Evolutionary conservation across 2,888 invertebrate genomes (phyloP).

Genomic region (Dendrolimus houi): DNA sequence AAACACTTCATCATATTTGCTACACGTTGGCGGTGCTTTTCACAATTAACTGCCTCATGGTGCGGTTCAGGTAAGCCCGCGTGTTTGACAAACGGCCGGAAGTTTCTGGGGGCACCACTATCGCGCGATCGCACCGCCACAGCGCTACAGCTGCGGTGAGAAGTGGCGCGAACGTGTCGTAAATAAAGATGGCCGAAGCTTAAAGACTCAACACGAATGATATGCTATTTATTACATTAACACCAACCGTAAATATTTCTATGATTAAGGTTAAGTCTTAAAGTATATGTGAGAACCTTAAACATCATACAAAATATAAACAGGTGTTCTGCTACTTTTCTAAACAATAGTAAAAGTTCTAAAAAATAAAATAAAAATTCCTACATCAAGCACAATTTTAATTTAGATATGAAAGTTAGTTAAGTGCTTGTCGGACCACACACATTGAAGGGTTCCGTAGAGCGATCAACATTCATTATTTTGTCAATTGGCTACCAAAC

Average conservation of each 20-base stretch:
- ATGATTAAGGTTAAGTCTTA: neutral
- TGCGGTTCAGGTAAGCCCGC: conserved; percentile 15
- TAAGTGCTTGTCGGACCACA: too few species aligned
- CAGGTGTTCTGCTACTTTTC: too few species aligned
- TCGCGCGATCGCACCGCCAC: conserved; percentile 38
- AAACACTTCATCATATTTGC: conserved; percentile 61
- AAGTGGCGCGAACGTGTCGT: conserved; percentile 56
- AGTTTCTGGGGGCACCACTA: conserved; percentile 44
- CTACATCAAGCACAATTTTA: too few species aligned
- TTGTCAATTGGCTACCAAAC: too few species aligned
- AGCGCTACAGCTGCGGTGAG: conserved; percentile 28
- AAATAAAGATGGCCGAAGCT: conserved; percentile 57
- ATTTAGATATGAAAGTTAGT: too few species aligned
- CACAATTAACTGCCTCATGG: conserved; percentile 52
- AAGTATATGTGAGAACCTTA: neutral
- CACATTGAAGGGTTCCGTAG: too few species aligned
- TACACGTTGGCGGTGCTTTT: conserved; percentile 55
- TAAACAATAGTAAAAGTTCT: too few species aligned
- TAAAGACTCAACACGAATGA: conserved; percentile 37
- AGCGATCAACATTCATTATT: too few species aligned
- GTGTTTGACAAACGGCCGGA: conserved; percentile 62
- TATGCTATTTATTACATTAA: conserved; percentile 30
- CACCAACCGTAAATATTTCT: neutral
- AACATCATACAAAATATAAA: neutral
- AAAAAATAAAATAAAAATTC: too few species aligned